Conservation (phyloP, 2,888 invertebrate species). For the Emmelina monodactyla region DNA sequence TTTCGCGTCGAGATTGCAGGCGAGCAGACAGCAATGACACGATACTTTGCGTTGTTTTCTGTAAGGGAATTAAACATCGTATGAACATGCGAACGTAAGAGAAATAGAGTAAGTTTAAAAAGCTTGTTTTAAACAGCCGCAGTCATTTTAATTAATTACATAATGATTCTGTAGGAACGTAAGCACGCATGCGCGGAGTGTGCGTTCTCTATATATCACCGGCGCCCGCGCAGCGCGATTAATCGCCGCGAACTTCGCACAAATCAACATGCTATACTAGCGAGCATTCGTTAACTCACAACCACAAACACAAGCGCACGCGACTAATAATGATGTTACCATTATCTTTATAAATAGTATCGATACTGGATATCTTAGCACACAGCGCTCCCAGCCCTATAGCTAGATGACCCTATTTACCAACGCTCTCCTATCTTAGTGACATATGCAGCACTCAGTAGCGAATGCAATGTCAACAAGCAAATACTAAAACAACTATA, state of each 20-base stretch:
- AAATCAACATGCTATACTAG: slow-evolving; percentile 36
- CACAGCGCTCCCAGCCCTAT: slow-evolving; percentile 30
- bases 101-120: too few relatives aligned
- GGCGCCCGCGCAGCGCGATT: slow-evolving; percentile 52
- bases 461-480: slow-evolving; percentile 1
- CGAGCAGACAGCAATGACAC: too few relatives aligned
- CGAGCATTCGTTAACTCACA: neutral
- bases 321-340: slow-evolving; percentile 67
- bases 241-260: slow-evolving; percentile 57
- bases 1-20: too few relatives aligned
- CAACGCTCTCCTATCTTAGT: neutral
- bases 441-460: neutral
- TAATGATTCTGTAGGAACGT: neutral
- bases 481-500: too few relatives aligned
- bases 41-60: too few relatives aligned
- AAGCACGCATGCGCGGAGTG: slow-evolving; percentile 19
- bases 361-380: slow-evolving; percentile 53
- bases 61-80: too few relatives aligned
- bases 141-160: neutral
- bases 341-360: slow-evolving; percentile 65
- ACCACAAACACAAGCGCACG: slow-evolving; percentile 25
- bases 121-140: too few relatives aligned
- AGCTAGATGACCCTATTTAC: neutral
- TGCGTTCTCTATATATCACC: slow-evolving; percentile 44
- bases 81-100: too few relatives aligned